Conservation (phyloP, 2,797 vertebrate species). For the Acrossocheilus wenchowensis region DNA sequence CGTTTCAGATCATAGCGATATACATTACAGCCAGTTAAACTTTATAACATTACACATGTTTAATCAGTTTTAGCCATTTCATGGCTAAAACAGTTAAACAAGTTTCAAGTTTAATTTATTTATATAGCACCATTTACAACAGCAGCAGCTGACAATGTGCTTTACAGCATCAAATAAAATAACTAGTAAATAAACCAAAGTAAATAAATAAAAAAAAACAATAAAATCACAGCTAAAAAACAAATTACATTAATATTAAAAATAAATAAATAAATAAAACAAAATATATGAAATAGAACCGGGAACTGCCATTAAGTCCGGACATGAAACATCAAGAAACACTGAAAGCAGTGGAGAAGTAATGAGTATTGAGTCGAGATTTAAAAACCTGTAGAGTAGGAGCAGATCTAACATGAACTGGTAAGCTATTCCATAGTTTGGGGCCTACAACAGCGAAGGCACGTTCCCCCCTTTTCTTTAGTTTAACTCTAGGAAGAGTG, state of each 20-base stretch:
- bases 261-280: too few species aligned
- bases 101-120: neutral
- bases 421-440: neutral
- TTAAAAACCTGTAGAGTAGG: neutral
- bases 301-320: too few species aligned
- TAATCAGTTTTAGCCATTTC: neutral
- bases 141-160: neutral
- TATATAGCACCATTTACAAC: neutral
- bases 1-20: neutral
- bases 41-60: constrained; percentile 4
- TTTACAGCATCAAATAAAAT: neutral
- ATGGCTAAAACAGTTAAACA: neutral
- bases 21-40: neutral
- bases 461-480: neutral
- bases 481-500: neutral
- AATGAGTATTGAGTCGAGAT: neutral
- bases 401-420: neutral
- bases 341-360: neutral
- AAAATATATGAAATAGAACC: too few species aligned
- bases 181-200: neutral
- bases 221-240: too few species aligned
- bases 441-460: neutral
- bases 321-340: neutral
- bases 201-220: too few species aligned
- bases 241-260: too few species aligned